phyloP scores from a whole-genome alignment of 2,797 vertebrate species.

The Xerus rutilus region DNA sequence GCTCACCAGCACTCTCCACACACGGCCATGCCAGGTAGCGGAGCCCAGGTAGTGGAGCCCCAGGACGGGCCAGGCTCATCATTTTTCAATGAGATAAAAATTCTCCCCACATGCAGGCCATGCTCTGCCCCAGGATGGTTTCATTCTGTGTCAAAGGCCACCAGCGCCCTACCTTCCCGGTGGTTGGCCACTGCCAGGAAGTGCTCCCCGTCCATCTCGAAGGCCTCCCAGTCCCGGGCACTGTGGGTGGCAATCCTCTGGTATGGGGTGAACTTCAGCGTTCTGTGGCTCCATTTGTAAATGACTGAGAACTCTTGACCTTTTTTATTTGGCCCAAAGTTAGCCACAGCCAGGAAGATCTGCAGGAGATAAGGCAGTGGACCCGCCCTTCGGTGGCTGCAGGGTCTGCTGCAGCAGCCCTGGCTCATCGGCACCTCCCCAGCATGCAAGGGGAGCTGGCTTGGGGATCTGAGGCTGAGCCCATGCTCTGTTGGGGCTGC shows the following conservation, averaged over 20 bases:
- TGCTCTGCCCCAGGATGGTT: accelerated
- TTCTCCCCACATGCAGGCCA: accelerated
- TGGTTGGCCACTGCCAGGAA: conserved; percentile 98
- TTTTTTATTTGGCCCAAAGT: conserved; percentile 90
- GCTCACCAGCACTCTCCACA: too few species aligned
- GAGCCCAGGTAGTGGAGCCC: not conserved
- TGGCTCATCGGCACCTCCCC: accelerated
- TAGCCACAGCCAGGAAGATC: conserved; percentile 96
- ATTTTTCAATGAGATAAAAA: not conserved
- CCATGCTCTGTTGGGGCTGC: accelerated
- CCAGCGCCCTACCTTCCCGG: conserved; percentile 91
- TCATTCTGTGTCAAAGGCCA: not conserved
- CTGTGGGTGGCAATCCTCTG: conserved; percentile 95
- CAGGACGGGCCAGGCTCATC: accelerated
- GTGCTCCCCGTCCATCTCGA: conserved; percentile 92
- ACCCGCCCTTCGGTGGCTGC: accelerated
- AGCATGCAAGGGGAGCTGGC: not conserved
- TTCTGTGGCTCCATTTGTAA: conserved; percentile 96
- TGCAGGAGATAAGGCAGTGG: conserved; percentile 81
- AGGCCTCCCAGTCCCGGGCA: conserved; percentile 98
- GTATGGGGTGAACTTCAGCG: conserved; percentile 91
- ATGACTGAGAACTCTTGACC: conserved; percentile 94
- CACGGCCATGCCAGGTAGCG: accelerated
- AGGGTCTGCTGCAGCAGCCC: accelerated
- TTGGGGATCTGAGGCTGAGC: not conserved